Percentiles rank a stretch among this genome's conserved stretches.
These are phyloP conservation scores for Nasonia giraulti DNA, from an alignment of 1,140 invertebrate genomes.

Conservation along the genomic window DNA sequence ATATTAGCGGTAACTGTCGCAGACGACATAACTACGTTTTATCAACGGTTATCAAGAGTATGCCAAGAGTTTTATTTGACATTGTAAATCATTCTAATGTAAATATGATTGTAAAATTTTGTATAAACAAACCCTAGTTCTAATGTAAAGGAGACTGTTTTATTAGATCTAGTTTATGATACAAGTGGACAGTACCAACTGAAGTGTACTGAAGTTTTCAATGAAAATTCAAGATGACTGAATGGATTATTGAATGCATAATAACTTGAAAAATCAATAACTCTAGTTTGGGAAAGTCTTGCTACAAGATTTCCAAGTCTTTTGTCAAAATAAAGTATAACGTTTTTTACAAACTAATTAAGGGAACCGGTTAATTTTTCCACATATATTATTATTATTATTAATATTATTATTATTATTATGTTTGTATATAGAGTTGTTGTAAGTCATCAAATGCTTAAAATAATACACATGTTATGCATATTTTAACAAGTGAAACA, in stretches of 20 bases:
- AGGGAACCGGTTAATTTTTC: slow-evolving; percentile 41
- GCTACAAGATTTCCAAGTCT: slow-evolving; percentile 29
- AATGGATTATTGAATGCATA: slow-evolving; percentile 34
- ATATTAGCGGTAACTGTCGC: slow-evolving; percentile 27
- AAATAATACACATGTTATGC: slow-evolving; percentile 47
- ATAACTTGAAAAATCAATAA: slow-evolving; percentile 32
- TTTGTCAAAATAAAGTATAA: slow-evolving; percentile 43
- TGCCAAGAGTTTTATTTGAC: slow-evolving; percentile 44
- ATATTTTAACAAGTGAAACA: slow-evolving; percentile 45
- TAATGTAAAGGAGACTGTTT: slow-evolving; percentile 50
- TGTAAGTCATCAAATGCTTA: slow-evolving; percentile 46
- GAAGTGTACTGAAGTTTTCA: slow-evolving; percentile 29
- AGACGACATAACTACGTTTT: background rate
- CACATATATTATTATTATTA: background rate
- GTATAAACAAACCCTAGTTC: slow-evolving; percentile 46
- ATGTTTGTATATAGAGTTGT: slow-evolving; percentile 50
- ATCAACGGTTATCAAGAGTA: slow-evolving; percentile 33
- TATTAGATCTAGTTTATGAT: slow-evolving; percentile 44
- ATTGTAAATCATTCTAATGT: slow-evolving; percentile 50
- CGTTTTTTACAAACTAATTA: slow-evolving; percentile 48
- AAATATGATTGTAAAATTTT: slow-evolving; percentile 49
- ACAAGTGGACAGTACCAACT: background rate
- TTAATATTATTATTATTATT: background rate
- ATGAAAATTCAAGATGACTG: slow-evolving; percentile 27
- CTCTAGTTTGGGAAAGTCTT: slow-evolving; percentile 9